Conservation (phyloP, 2,888 invertebrate species). For the Polia nebulosa region DNA sequence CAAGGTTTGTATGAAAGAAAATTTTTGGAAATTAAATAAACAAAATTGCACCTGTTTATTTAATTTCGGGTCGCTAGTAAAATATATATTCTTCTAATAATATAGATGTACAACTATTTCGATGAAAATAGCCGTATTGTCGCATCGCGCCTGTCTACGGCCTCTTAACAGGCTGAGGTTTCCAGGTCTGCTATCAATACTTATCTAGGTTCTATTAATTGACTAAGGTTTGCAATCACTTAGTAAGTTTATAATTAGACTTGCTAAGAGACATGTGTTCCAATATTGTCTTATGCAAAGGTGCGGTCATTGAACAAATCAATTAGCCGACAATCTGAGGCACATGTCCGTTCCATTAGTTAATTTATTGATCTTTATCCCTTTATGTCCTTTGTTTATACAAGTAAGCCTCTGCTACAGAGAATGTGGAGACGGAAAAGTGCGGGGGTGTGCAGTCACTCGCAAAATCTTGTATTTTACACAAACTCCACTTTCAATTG, state of each 20-base stretch:
- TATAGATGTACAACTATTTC: too few species aligned
- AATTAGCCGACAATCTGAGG: slow-evolving; percentile 70
- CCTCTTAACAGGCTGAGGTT: background rate
- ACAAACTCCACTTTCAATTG: too few species aligned
- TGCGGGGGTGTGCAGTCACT: background rate
- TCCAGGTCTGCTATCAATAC: background rate
- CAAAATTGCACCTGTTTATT: too few species aligned
- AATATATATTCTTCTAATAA: too few species aligned
- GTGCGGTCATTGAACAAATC: slow-evolving; percentile 71
- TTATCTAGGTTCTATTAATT: background rate
- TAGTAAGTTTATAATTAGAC: slow-evolving; percentile 34
- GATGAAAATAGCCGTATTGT: background rate
- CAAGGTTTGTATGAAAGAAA: too few species aligned
- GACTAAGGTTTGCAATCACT: slow-evolving; percentile 29
- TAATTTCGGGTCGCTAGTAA: too few species aligned
- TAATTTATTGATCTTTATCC: slow-evolving; percentile 74
- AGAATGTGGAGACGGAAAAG: background rate
- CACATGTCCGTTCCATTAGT: slow-evolving; percentile 74
- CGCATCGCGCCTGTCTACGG: too few species aligned
- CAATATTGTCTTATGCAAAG: slow-evolving; percentile 51
- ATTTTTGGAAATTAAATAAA: too few species aligned
- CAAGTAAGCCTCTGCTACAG: slow-evolving; percentile 13
- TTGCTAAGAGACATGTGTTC: slow-evolving; percentile 32
- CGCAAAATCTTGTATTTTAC: background rate
- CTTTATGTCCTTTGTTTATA: slow-evolving; percentile 35